Percentiles rank a stretch among this genome's conserved stretches.
Evolutionary conservation across 2,888 invertebrate species (phyloP).

Genomic region (Cataglyphis altisquamis): DNA sequence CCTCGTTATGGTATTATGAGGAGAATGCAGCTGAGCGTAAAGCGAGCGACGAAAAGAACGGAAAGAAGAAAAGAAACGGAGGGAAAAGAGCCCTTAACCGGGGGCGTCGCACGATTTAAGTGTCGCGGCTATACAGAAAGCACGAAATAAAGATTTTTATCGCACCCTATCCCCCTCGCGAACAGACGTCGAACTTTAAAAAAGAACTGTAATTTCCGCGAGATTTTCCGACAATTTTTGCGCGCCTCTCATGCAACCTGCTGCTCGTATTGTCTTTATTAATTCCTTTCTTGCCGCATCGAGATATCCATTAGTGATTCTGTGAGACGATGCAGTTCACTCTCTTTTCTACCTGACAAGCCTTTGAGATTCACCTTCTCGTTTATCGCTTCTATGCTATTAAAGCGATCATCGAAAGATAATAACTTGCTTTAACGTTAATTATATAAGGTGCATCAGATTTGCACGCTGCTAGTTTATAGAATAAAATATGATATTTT

Average conservation of each 20-base stretch:
- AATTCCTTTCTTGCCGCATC: constrained; percentile 6
- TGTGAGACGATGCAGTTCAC: constrained; percentile 3
- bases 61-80: constrained; percentile 27
- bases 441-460: background rate
- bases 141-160: constrained; percentile 74
- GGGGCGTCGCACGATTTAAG: constrained; percentile 64
- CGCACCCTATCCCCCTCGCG: constrained; percentile 45
- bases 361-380: constrained; percentile 1
- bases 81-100: constrained; percentile 60
- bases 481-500: background rate
- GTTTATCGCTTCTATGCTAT: background rate
- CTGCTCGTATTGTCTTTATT: constrained; percentile 18
- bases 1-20: constrained; percentile 75
- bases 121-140: constrained; percentile 59
- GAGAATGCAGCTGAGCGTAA: constrained; percentile 70
- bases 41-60: constrained; percentile 18
- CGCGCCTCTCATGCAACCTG: background rate
- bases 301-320: constrained; percentile 38
- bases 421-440: background rate
- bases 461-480: background rate
- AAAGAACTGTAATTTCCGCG: constrained; percentile 43
- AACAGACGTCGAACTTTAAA: constrained; percentile 66
- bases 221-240: constrained; percentile 33
- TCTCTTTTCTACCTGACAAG: background rate
- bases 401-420: constrained; percentile 6